A percentile compares a stretch with the other conserved stretches of the same genome.
phyloP scores from a whole-genome alignment of 2,797 vertebrate genomes.

The Xerus rutilus region DNA sequence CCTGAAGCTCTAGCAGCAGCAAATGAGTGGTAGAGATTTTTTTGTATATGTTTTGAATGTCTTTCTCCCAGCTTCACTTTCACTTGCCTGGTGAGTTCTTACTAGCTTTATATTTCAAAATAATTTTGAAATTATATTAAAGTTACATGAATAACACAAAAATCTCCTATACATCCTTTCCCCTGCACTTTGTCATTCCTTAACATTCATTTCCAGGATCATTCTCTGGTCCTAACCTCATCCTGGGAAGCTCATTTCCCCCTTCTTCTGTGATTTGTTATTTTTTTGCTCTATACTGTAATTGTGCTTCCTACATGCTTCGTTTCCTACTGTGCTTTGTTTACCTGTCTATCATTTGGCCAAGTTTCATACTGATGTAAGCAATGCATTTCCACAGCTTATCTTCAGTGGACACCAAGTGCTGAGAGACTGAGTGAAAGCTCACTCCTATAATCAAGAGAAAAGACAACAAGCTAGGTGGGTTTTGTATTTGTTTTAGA shows the following conservation, averaged over 20 bases:
- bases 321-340: background rate
- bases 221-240: background rate
- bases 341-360: slow-evolving; percentile 8
- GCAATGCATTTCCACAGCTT: background rate
- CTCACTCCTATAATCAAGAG: background rate
- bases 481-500: background rate
- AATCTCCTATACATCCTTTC: background rate
- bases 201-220: background rate
- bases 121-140: slow-evolving; percentile 52
- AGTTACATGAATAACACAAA: background rate
- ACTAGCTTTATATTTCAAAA: slow-evolving; percentile 24
- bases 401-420: background rate
- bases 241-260: background rate
- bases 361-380: background rate
- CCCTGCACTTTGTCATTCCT: background rate
- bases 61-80: background rate
- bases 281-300: background rate
- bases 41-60: background rate
- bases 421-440: background rate
- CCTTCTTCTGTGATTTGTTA: background rate
- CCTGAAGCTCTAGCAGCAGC: background rate
- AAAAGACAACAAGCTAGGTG: background rate
- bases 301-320: background rate
- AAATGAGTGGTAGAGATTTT: background rate
- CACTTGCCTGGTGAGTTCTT: background rate